Evolutionary conservation across 2,888 invertebrate species (phyloP), one percentile per base, ranked within the genome.

Genomic region (Chrysolina americana): DNA sequence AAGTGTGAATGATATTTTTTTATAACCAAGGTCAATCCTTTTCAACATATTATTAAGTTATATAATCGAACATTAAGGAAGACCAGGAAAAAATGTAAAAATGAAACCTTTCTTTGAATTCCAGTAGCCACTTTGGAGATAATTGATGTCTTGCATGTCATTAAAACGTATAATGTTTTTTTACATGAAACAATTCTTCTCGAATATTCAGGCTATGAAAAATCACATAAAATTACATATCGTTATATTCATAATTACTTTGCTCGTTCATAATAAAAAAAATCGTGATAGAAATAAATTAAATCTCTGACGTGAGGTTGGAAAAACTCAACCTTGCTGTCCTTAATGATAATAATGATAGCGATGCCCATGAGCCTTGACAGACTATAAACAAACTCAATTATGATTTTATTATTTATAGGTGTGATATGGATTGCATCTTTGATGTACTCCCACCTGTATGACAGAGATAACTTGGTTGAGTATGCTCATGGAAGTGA

Each of bases 261-360:
- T n/a, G n/a, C 48, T 53, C 41, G 56, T 70, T 56, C 44, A 65
- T 59, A 50, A 71, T 59, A 73, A 73, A 68, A 53, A 36, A 62
- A 70, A 28, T 75, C 76, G 74, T 74, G 78, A 70, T 76, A 63
- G 53, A 78, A 76, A 74, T 78, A 73, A 74, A 76, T 78, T 76
- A 69, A 70, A 69, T 68, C 62, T 68, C 53, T 65, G 65, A 69
- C 70, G 63, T 70, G 66, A 69, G 50, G n/a, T n/a, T n/a, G n/a
- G n/a, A n/a, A n/a, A n/a, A n/a, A n/a, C n/a, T 68, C 65, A 75
- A 75, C 77, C 77, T 77, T 75, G 70, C 41, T 59, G 44, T 64
- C 56, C 68, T 65, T 76, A 74, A 73, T 68, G 68, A 68, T 62
- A 63, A 74, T 76, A 69, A 69, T 65, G 59, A 53, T 28, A 23